These are phyloP conservation scores for Arothron firmamentum DNA, from an alignment of 2,113 vertebrate genomes.

Conservation along the genomic window DNA sequence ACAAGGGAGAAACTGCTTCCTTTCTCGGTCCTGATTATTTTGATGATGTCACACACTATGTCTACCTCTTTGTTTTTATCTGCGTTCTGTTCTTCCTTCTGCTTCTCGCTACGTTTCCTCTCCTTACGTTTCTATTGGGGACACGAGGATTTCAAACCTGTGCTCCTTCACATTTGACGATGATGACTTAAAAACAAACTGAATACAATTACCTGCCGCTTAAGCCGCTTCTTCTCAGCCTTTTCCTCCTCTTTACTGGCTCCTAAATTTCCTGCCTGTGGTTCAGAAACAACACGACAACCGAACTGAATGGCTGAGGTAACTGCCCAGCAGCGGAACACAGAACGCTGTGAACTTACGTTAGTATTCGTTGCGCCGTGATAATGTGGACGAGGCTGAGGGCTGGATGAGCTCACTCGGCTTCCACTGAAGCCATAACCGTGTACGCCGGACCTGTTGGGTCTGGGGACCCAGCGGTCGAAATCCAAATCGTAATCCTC, in stretches of 20 bases:
- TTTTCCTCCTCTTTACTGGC: constrained; percentile 54
- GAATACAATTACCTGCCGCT: constrained; percentile 50
- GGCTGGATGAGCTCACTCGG: too few relatives aligned
- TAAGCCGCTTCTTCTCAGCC: constrained; percentile 61
- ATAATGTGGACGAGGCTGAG: too few relatives aligned
- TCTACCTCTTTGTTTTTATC: constrained; percentile 28
- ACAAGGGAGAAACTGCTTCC: not conserved
- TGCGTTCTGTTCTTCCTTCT: constrained; percentile 46
- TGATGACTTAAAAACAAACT: not conserved
- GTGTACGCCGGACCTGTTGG: too few relatives aligned
- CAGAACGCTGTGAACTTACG: too few relatives aligned
- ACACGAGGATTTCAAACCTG: not conserved
- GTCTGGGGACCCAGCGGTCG: not conserved
- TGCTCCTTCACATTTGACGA: not conserved
- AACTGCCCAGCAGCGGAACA: too few relatives aligned
- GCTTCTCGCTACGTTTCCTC: constrained; percentile 51
- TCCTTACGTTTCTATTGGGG: constrained; percentile 61
- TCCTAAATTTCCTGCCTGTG: constrained; percentile 40
- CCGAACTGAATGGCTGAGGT: too few relatives aligned
- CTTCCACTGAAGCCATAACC: too few relatives aligned
- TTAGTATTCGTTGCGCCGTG: too few relatives aligned
- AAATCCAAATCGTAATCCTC: constrained; percentile 3
- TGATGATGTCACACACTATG: not conserved
- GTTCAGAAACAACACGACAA: constrained; percentile 18
- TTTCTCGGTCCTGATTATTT: too few relatives aligned